These are phyloP conservation scores for Arctopsyche grandis DNA, from an alignment of 1,140 invertebrate species.

Conservation along the genomic window DNA sequence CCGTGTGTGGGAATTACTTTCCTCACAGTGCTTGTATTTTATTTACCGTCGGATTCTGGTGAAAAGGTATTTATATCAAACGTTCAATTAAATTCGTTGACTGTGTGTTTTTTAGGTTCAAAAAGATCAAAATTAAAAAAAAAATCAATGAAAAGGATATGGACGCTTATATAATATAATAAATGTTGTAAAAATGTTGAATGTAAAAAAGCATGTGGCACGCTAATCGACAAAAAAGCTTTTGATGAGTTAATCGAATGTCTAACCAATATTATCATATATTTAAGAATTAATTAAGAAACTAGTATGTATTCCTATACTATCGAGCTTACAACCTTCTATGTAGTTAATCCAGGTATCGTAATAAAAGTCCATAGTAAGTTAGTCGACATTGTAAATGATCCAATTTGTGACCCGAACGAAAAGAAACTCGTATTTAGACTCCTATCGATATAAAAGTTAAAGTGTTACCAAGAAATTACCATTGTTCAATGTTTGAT, in stretches of 20 bases:
- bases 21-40: conserved; percentile 94
- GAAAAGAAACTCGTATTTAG: not conserved
- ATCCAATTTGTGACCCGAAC: too few relatives aligned
- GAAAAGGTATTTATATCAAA: conserved; percentile 83
- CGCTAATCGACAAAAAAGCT: conserved; percentile 29
- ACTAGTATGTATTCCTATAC: not conserved
- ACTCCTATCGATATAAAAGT: too few relatives aligned
- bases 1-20: conserved; percentile 93
- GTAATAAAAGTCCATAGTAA: too few relatives aligned
- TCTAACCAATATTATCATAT: not conserved
- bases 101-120: not conserved
- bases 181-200: conserved; percentile 46
- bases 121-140: not conserved
- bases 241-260: conserved; percentile 36
- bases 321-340: too few relatives aligned
- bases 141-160: not conserved
- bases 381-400: too few relatives aligned
- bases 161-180: conserved; percentile 17
- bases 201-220: conserved; percentile 50
- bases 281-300: not conserved
- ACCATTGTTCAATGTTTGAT: not conserved
- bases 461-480: too few relatives aligned
- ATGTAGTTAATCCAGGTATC: too few relatives aligned
- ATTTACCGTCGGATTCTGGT: conserved; percentile 93
- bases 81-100: not conserved